phyloP scores from a whole-genome alignment of 2,797 vertebrate genomes.

The Erethizon dorsatum region DNA sequence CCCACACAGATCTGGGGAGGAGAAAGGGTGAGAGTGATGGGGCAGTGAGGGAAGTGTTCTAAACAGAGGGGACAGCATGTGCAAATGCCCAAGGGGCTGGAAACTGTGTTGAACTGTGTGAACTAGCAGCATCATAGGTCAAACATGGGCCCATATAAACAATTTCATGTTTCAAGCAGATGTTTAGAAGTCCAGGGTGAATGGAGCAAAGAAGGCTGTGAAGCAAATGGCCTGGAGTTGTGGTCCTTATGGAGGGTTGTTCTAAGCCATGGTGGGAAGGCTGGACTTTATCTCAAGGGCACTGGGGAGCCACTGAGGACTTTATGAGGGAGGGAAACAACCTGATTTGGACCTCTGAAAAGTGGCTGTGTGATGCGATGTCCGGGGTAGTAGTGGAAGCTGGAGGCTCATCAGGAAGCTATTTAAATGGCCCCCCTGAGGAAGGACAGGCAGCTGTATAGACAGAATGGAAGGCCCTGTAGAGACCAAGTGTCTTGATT shows the following conservation, averaged over 20 bases:
- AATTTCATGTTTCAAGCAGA: neutral
- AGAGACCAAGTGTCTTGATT: neutral
- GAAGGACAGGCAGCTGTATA: neutral
- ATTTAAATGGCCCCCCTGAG: neutral
- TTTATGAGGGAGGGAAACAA: neutral
- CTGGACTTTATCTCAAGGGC: neutral
- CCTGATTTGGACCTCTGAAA: neutral
- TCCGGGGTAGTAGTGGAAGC: neutral
- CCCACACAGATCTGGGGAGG: neutral
- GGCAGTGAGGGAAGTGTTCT: neutral
- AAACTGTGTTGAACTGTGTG: neutral
- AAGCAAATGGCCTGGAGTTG: neutral
- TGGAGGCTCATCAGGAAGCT: neutral
- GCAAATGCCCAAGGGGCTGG: neutral
- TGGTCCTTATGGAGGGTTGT: neutral
- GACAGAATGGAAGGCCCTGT: neutral
- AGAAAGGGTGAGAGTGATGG: neutral
- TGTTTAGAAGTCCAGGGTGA: slow-evolving; percentile 18
- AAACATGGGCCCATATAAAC: neutral
- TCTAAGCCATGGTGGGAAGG: neutral
- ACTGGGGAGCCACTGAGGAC: slow-evolving; percentile 17
- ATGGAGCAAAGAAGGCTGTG: neutral
- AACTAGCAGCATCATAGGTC: neutral
- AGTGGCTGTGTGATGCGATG: neutral
- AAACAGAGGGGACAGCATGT: no score